Evolutionary conservation across 2,113 vertebrate genomes (phyloP).

Genomic region (Hippocampus zosterae): DNA sequence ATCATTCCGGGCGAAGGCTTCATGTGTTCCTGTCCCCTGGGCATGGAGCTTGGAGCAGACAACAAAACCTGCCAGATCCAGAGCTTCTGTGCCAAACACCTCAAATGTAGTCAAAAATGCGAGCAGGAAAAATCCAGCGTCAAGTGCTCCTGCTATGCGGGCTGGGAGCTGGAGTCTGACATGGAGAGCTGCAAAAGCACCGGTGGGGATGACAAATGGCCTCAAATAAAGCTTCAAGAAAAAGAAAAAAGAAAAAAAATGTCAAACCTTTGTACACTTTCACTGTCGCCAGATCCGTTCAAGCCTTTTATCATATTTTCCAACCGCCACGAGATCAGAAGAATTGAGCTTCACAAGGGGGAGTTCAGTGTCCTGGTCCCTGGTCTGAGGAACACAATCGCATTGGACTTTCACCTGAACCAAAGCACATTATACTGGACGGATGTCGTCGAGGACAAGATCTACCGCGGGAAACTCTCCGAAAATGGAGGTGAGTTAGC

Average conservation of each 20-base stretch:
- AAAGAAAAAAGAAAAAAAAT: not conserved
- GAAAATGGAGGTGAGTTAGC: slow-evolving; percentile 83
- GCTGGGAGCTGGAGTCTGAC: slow-evolving; percentile 88
- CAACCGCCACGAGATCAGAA: slow-evolving; percentile 94
- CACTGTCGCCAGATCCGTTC: slow-evolving; percentile 80
- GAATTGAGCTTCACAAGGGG: slow-evolving; percentile 90
- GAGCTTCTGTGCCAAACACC: slow-evolving; percentile 95
- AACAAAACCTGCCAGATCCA: slow-evolving; percentile 97
- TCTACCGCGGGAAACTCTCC: slow-evolving; percentile 92
- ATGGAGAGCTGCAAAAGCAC: slow-evolving; percentile 93
- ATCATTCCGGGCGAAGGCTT: slow-evolving; percentile 90
- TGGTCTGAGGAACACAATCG: slow-evolving; percentile 93
- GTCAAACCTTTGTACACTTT: slow-evolving; percentile 9
- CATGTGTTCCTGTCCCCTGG: slow-evolving; percentile 90
- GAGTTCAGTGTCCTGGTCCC: slow-evolving; percentile 96
- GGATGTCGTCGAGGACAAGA: slow-evolving; percentile 96
- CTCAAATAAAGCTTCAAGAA: not conserved
- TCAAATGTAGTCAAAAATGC: slow-evolving; percentile 95
- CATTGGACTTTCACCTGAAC: slow-evolving; percentile 93
- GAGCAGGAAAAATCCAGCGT: slow-evolving; percentile 93
- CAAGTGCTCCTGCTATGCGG: slow-evolving; percentile 94
- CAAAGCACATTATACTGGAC: slow-evolving; percentile 97
- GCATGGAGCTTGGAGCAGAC: slow-evolving; percentile 86
- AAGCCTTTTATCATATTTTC: slow-evolving; percentile 98
- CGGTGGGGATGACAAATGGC: slow-evolving; percentile 63